A percentile compares a stretch with the other conserved stretches of the same genome.
Evolutionary conservation across 2,797 vertebrate genomes (phyloP).

Genomic region (Hapalemur alaotrensis): DNA sequence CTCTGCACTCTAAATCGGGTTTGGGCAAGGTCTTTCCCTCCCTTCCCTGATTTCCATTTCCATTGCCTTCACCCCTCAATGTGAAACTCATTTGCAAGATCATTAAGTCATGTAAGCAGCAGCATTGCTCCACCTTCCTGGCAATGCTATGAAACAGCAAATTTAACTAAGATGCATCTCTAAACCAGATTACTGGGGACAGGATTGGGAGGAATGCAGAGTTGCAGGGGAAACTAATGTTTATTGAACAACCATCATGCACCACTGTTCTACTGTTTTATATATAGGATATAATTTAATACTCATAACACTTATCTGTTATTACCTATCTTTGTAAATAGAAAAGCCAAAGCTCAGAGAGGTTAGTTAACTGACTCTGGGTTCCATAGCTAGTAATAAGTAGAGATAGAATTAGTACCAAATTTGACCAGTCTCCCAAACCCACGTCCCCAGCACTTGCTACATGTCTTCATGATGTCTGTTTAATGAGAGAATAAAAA

Average conservation of each 20-base stretch:
- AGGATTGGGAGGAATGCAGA: background rate
- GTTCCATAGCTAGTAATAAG: background rate
- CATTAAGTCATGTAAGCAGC: background rate
- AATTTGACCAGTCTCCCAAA: background rate
- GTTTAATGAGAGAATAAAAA: slow-evolving; percentile 8
- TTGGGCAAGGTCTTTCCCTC: background rate
- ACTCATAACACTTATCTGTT: slow-evolving; percentile 25
- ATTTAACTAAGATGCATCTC: background rate
- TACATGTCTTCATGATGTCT: background rate
- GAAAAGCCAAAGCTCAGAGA: slow-evolving; percentile 20
- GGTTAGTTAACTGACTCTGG: background rate
- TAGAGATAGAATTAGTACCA: slow-evolving; percentile 35
- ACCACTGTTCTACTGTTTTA: slow-evolving; percentile 56
- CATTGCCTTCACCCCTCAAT: background rate
- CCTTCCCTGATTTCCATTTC: slow-evolving; percentile 12
- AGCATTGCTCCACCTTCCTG: background rate
- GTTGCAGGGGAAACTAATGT: slow-evolving; percentile 43
- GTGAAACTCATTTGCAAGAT: background rate
- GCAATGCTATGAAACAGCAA: background rate
- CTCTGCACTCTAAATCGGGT: background rate
- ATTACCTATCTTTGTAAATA: slow-evolving; percentile 50
- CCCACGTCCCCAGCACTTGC: background rate
- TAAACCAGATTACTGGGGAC: background rate
- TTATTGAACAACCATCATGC: slow-evolving; percentile 46
- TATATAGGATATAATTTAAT: slow-evolving; percentile 26